Conservation (phyloP, 1,140 invertebrate species). For the Drosophila ercepeae region DNA sequence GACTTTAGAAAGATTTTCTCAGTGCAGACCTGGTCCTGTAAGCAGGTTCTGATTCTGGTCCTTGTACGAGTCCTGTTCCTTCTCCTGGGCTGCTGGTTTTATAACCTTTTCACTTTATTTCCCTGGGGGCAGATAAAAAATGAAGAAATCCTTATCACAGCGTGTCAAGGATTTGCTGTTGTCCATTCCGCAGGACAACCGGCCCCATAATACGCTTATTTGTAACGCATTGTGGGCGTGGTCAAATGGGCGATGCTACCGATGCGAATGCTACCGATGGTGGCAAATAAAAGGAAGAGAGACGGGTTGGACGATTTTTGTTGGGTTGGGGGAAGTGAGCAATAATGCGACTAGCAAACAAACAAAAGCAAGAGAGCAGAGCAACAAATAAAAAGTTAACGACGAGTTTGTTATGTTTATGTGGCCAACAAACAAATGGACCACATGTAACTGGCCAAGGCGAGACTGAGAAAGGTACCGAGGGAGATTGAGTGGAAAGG, state of each 20-base stretch:
- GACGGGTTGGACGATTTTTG: not conserved
- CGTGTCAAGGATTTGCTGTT: conserved; percentile 83
- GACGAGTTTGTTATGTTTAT: conserved; percentile 82
- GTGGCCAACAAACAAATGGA: conserved; percentile 77
- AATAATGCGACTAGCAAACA: conserved; percentile 76
- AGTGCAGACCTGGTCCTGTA: conserved; percentile 16
- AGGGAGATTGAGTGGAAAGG: conserved; percentile 31
- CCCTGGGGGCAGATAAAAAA: conserved; percentile 83
- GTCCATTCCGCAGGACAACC: conserved; percentile 77
- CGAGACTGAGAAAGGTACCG: conserved; percentile 18
- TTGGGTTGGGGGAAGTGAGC: conserved; percentile 38
- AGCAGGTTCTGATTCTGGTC: conserved; percentile 15
- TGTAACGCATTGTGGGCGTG: conserved; percentile 75
- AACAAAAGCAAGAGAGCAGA: conserved; percentile 59
- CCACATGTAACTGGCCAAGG: conserved; percentile 46
- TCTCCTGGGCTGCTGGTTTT: conserved; percentile 68
- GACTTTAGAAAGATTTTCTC: not conserved
- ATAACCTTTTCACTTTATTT: conserved; percentile 83
- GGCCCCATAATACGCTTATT: conserved; percentile 79
- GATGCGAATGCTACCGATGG: not conserved
- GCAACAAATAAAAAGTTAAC: conserved; percentile 83
- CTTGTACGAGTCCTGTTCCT: conserved; percentile 21
- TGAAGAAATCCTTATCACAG: conserved; percentile 83
- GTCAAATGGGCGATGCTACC: conserved; percentile 26
- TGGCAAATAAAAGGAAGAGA: conserved; percentile 5